These are phyloP conservation scores for Formica selysi DNA, from an alignment of 1,140 invertebrate genomes.

Conservation along the genomic window DNA sequence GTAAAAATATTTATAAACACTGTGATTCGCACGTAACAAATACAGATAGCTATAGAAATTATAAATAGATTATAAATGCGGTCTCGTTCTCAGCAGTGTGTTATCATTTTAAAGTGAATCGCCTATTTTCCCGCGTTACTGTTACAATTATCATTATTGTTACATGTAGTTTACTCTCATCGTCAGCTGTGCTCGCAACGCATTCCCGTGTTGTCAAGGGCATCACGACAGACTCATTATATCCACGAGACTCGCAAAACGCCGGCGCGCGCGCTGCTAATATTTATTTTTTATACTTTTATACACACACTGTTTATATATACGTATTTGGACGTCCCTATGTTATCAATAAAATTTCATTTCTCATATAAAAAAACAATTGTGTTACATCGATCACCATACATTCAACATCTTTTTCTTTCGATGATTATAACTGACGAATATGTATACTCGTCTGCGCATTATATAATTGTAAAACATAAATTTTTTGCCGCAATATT, in stretches of 20 bases:
- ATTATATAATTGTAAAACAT: not conserved
- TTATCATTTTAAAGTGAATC: conserved; percentile 32
- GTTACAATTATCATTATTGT: not conserved
- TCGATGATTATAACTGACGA: not conserved
- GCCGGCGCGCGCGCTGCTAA: conserved; percentile 43
- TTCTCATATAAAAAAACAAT: conserved; percentile 40
- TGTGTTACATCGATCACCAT: not conserved
- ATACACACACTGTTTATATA: conserved; percentile 74
- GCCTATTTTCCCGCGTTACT: conserved; percentile 8
- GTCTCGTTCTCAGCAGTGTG: conserved; percentile 6
- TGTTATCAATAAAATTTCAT: conserved; percentile 71
- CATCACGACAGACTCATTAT: conserved; percentile 51
- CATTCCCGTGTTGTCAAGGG: conserved; percentile 6
- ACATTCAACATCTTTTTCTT: not conserved
- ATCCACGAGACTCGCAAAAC: conserved; percentile 58
- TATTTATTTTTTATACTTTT: conserved; percentile 82
- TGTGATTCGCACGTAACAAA: conserved; percentile 23
- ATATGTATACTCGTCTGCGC: not conserved
- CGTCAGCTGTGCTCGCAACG: not conserved
- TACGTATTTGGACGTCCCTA: conserved; percentile 49
- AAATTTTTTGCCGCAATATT: not conserved
- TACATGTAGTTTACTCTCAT: conserved; percentile 6
- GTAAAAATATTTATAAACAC: conserved; percentile 19
- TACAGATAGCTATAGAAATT: conserved; percentile 6
- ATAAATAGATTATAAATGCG: not conserved